Percentiles rank a stretch among this genome's conserved stretches.
Conservation (phyloP, 2,888 invertebrate genomes). For the Ichneumon xanthorius region DNA sequence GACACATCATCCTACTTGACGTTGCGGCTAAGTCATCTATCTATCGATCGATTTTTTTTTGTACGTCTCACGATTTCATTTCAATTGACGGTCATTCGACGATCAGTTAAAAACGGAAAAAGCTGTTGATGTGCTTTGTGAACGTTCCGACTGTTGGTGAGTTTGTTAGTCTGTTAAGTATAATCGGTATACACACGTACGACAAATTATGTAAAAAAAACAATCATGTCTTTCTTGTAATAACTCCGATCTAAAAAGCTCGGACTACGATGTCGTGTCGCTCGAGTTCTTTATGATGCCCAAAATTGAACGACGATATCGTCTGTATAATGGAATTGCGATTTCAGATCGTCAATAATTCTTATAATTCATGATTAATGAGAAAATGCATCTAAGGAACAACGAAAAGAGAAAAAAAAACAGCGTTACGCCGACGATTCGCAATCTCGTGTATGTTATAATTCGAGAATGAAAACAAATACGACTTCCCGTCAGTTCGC, state of each 20-base stretch:
- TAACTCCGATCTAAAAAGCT: constrained; percentile 42
- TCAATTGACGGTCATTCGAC: constrained; percentile 23
- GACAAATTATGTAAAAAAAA: constrained; percentile 19
- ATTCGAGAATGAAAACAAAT: constrained; percentile 60
- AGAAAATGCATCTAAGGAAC: constrained; percentile 46
- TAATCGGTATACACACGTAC: constrained; percentile 14
- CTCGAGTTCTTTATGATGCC: constrained; percentile 47
- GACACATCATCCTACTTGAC: constrained; percentile 6
- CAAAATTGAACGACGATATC: constrained; percentile 42
- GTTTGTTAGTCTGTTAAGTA: constrained; percentile 44
- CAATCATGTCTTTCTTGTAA: constrained; percentile 53
- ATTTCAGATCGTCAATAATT: constrained; percentile 53
- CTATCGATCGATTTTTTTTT: constrained; percentile 18
- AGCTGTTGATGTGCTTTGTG: constrained; percentile 51
- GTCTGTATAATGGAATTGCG: constrained; percentile 28
- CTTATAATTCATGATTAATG: constrained; percentile 29
- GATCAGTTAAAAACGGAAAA: constrained; percentile 20
- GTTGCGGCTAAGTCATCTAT: neutral
- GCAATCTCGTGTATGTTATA: constrained; percentile 40
- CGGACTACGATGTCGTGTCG: constrained; percentile 44
- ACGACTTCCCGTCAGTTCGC: constrained; percentile 70
- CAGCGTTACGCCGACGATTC: constrained; percentile 41
- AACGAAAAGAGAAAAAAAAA: constrained; percentile 47
- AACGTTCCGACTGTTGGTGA: constrained; percentile 32
- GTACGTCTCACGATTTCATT: constrained; percentile 26